Base-by-base conservation (phyloP, 2,113 vertebrate genomes). In the Sinocyclocheilus grahami region DNA sequence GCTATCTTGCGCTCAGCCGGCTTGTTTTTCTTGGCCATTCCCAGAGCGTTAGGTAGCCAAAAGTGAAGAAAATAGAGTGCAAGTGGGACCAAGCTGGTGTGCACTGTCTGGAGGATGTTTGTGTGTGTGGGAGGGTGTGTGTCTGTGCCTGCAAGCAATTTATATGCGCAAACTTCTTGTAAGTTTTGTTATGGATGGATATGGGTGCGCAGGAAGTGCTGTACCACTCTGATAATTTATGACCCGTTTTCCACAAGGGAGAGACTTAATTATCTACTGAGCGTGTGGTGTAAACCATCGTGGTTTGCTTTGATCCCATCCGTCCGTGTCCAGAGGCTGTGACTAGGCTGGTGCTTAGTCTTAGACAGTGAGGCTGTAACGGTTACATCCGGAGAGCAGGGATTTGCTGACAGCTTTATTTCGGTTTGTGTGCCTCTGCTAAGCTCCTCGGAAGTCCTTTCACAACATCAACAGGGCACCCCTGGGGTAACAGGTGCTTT, bases 21-120 rank as follows among this genome's bases (percentile, higher is more conserved):
- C 27, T 16, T 91, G 89, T 91, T 92, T 89, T 88, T 89, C 78
- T 92, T 91, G 90, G 88, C 89, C 78, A 83, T 85, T 87, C 63
- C 76, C 87, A 51, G 58, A 86, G 90, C 77, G 77, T 90, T 72
- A 89, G 87, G 90, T 88, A 89, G 89, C 86, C 86, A 86, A 84
- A 33, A 84, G 58, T 83, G 75, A 60, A 86, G 84, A 89, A 84
- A 87, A 86, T 78, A 78, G 83, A 86, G 82, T 84, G 79, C 20
- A 60, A 87, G 86, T 86, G 74, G 82, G 88, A 89, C 85, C 77
- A 27, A 69, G 65, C 71, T 84, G 84, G 65, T 80, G 74, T 48
- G 78, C 24, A 46, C 69, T 81, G 86, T 87, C 86, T 88, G 75
- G 72, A 79, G 82, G 79, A 69, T 62, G 62, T 88, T 78, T 84